Evolutionary conservation across 2,797 vertebrate genomes (phyloP).

Genomic region (Allobates femoralis): DNA sequence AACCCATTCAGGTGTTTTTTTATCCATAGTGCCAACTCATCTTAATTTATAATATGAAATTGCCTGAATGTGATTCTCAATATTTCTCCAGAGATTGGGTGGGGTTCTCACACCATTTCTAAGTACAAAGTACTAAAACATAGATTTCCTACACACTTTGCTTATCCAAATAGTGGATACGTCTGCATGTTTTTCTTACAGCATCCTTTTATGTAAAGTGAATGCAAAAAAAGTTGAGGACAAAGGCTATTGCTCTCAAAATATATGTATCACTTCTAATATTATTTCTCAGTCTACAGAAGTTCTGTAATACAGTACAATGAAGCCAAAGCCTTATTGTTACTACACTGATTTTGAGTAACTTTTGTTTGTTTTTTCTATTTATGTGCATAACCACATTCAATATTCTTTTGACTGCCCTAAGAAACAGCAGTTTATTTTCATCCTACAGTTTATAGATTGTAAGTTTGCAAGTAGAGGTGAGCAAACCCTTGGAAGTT

Average conservation of each 20-base stretch:
- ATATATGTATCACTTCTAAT: too few relatives aligned
- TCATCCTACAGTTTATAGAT: too few relatives aligned
- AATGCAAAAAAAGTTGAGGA: neutral
- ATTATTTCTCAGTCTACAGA: too few relatives aligned
- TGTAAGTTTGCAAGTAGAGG: too few relatives aligned
- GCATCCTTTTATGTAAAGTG: slow-evolving; percentile 7
- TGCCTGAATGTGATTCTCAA: neutral
- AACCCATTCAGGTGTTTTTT: neutral
- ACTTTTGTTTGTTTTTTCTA: neutral
- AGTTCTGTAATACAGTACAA: too few relatives aligned
- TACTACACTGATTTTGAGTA: too few relatives aligned
- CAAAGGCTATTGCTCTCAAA: neutral
- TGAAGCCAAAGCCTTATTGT: too few relatives aligned
- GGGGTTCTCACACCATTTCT: neutral
- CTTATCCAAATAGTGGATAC: neutral
- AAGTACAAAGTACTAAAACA: neutral
- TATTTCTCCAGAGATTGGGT: slow-evolving; percentile 10
- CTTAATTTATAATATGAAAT: neutral
- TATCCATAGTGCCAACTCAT: neutral
- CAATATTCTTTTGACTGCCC: neutral
- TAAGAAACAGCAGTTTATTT: neutral
- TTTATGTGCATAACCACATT: neutral
- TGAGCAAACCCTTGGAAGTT: too few relatives aligned
- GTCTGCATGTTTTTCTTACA: neutral
- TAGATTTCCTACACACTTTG: neutral